Evolutionary conservation across 2,797 vertebrate species (phyloP), one percentile per base, ranked within the genome.

Genomic region (Oryzias sinensis): DNA sequence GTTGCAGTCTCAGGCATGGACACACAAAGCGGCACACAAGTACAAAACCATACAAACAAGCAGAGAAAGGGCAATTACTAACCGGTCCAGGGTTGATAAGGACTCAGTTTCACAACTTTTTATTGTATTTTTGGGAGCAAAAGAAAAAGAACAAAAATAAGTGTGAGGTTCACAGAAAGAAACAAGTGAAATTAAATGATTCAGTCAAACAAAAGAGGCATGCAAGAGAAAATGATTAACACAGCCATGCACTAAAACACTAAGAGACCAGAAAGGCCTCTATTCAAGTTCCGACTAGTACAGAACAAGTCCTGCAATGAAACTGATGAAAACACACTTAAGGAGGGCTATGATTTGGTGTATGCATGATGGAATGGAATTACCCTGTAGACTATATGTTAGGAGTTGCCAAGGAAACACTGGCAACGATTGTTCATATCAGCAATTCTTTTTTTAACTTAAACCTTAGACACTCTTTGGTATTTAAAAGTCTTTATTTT

Each of bases 51-150:
- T 62, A 82, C 85, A 83, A 85, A 78, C 85, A 82, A 87, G 83
- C 86, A 89, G 81, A 89, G 82, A 86, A 88, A 89, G 78, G 92
- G 93, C 92, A 92, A 87, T 90, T 99, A 99, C 97, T 98, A 95
- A 99, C 97, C 97, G 95, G 95, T 99, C 97, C 95, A 99, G 92
- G 91, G 94, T 96, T 89, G 95, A 98, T 95, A 99, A 93, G 94
- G 97, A 97, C 94, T 98, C 97, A 96, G 95, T 97, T 94, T 99
- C 97, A 94, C 94, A 97, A 98, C 97, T 99, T 98, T 94, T 89
- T 90, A 90, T 89, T 87, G 86, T 88, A 83, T 87, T 81, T 86
- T 90, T 85, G 94, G 95, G 94, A 94, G 93, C 93, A 95, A 95
- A 90, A 94, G 93, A 93, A 94, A 94, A 94, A 94, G 90, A 91